Evolutionary conservation across 2,888 invertebrate species (phyloP).

Genomic region (Abrostola tripartita): DNA sequence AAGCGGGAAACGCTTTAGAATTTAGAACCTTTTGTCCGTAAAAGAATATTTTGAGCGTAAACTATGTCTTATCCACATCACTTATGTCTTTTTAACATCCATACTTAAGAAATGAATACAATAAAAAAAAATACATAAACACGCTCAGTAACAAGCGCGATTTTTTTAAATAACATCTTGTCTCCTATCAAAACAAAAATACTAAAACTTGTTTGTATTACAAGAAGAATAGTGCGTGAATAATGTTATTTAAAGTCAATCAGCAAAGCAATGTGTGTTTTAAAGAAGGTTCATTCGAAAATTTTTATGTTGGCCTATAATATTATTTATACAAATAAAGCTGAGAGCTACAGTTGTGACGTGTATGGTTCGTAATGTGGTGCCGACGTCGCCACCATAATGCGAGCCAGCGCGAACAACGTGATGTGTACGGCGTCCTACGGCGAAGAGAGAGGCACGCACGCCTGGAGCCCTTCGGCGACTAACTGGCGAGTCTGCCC

Average conservation of each 20-base stretch:
- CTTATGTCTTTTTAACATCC: no score
- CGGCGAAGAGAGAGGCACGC: conserved; percentile 72
- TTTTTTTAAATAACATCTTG: no score
- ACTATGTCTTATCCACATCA: background rate
- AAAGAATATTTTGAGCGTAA: background rate
- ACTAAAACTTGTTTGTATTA: no score
- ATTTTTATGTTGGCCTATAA: conserved; percentile 17
- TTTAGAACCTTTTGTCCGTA: conserved; percentile 16
- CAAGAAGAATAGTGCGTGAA: no score
- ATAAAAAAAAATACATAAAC: no score
- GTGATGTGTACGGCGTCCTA: conserved; percentile 73
- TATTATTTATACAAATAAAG: conserved; percentile 49
- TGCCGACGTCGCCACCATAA: conserved; percentile 69
- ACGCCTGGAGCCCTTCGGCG: conserved; percentile 69
- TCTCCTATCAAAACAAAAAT: no score
- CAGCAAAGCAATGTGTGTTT: conserved; percentile 7
- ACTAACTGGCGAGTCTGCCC: conserved; percentile 60
- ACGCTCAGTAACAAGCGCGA: no score
- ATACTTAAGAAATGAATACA: no score
- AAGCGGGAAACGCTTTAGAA: conserved; percentile 24
- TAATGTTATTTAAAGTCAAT: no score
- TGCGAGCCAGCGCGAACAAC: conserved; percentile 69
- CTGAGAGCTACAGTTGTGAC: conserved; percentile 60
- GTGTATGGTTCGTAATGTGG: conserved; percentile 73
- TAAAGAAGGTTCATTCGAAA: background rate